Evolutionary conservation across 2,113 vertebrate genomes (phyloP).

Genomic region (Antennarius striatus): DNA sequence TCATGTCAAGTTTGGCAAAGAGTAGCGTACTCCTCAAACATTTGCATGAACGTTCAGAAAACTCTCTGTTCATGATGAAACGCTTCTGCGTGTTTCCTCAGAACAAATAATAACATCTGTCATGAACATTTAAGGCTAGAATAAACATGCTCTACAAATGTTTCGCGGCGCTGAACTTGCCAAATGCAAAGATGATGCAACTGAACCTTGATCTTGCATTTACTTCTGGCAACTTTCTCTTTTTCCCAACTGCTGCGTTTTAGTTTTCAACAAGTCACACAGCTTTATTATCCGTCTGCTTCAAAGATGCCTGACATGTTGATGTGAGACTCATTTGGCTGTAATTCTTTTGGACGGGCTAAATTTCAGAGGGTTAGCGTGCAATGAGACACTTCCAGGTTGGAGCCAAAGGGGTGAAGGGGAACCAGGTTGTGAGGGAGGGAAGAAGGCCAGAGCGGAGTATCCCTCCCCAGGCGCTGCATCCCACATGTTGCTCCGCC

Average conservation of each 20-base stretch:
- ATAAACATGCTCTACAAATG: background rate
- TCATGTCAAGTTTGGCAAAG: background rate
- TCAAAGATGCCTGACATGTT: conserved; percentile 11
- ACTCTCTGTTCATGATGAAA: background rate
- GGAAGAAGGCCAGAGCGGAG: too few species aligned
- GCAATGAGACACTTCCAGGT: background rate
- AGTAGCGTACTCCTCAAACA: background rate
- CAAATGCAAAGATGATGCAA: too few species aligned
- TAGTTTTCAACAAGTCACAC: background rate
- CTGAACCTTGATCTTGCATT: background rate
- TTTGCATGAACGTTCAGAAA: background rate
- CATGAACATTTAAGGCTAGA: background rate
- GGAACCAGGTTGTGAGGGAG: too few species aligned
- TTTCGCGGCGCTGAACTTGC: too few species aligned
- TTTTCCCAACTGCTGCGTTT: conserved; percentile 1
- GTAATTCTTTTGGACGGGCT: conserved; percentile 18
- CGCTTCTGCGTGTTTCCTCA: background rate
- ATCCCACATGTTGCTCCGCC: conserved; percentile 49
- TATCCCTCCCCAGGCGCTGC: conserved; percentile 24
- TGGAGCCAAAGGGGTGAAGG: background rate
- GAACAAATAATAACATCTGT: conserved; percentile 2
- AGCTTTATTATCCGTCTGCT: conserved; percentile 7
- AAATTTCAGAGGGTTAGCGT: background rate
- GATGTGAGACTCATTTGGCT: conserved; percentile 21
- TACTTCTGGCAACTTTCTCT: conserved; percentile 1